Percentiles rank a stretch among this genome's conserved stretches.
Conservation (phyloP, 2,888 invertebrate species). For the Pharmacophagus antenor region DNA sequence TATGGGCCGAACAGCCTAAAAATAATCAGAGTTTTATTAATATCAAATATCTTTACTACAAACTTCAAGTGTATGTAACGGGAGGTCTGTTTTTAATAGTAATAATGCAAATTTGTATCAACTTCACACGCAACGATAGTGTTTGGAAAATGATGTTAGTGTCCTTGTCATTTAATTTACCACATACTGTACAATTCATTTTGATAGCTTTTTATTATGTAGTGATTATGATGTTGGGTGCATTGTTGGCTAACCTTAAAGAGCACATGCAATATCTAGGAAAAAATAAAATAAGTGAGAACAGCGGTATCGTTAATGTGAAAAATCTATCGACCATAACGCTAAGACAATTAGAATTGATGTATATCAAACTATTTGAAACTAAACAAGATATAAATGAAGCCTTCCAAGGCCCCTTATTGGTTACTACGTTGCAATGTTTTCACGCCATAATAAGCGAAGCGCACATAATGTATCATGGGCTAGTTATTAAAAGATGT, state of each 20-base stretch:
- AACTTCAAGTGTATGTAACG: conserved; percentile 43
- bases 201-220: conserved; percentile 51
- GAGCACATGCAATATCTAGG: conserved; percentile 39
- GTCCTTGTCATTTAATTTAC: conserved; percentile 50
- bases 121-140: conserved; percentile 49
- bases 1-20: conserved; percentile 42
- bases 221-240: conserved; percentile 49
- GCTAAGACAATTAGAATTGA: conserved; percentile 50
- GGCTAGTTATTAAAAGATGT: conserved; percentile 41
- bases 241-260: conserved; percentile 49
- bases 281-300: conserved; percentile 33
- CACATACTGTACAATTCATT: conserved; percentile 60
- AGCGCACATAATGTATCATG: conserved; percentile 62
- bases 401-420: conserved; percentile 56
- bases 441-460: conserved; percentile 66
- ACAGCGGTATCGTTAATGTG: conserved; percentile 40
- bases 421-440: conserved; percentile 56
- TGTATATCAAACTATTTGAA: conserved; percentile 51
- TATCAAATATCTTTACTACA: conserved; percentile 42
- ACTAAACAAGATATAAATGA: conserved; percentile 52
- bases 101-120: conserved; percentile 47
- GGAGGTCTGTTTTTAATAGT: conserved; percentile 39
- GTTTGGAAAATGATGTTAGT: conserved; percentile 61
- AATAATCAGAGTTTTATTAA: conserved; percentile 39
- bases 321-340: conserved; percentile 39